Evolutionary conservation across 2,888 invertebrate genomes (phyloP).

Genomic region (Hecatera dysodea): DNA sequence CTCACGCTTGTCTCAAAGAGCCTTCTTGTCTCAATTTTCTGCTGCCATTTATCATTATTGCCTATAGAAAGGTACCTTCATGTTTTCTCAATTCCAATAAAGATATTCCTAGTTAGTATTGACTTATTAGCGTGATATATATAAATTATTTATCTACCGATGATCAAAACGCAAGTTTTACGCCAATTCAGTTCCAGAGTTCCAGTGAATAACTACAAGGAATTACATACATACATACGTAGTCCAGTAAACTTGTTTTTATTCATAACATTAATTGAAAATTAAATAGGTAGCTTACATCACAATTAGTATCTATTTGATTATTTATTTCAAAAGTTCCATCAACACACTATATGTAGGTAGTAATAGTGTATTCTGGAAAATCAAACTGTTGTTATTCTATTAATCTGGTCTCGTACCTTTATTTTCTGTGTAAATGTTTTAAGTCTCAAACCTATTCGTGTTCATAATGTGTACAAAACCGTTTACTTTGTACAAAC

Average conservation of each 20-base stretch:
- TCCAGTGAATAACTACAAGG: slow-evolving; percentile 2
- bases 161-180: background rate
- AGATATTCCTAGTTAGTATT: background rate
- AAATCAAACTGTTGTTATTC: background rate
- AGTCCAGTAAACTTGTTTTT: slow-evolving; percentile 1
- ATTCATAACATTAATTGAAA: background rate
- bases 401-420: background rate
- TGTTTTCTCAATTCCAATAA: background rate
- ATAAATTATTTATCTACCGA: background rate
- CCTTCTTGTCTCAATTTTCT: background rate
- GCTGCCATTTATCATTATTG: background rate
- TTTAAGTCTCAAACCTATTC: slow-evolving; percentile 12
- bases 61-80: too few relatives aligned
- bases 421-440: background rate
- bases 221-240: background rate
- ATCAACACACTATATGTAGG: background rate
- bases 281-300: too few relatives aligned
- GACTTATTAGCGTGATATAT: background rate
- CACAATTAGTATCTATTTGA: background rate
- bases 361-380: background rate
- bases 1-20: background rate
- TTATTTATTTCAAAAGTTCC: too few relatives aligned
- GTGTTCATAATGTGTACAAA: slow-evolving; percentile 32
- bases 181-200: background rate
- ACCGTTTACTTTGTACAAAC: slow-evolving; percentile 23